Conservation (phyloP, 2,888 invertebrate genomes). For the Neoscelio sp. region DNA sequence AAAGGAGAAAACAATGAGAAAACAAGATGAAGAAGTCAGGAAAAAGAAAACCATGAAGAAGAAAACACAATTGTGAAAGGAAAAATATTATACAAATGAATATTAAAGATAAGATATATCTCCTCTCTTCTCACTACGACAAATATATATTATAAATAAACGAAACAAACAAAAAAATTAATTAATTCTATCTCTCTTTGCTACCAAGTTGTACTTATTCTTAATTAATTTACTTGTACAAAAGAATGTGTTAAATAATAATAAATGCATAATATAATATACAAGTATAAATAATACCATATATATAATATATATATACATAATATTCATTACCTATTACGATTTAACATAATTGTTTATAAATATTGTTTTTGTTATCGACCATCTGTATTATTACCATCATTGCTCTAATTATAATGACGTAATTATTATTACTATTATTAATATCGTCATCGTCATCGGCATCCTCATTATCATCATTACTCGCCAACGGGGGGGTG, state of each 20-base stretch:
- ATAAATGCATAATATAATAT: constrained; percentile 80
- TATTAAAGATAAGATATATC: constrained; percentile 75
- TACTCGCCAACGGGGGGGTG: constrained; percentile 65
- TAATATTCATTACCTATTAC: constrained; percentile 77
- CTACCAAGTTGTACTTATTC: constrained; percentile 84
- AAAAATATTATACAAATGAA: constrained; percentile 74
- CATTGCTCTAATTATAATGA: constrained; percentile 71
- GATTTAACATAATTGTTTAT: constrained; percentile 64
- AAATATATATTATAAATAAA: constrained; percentile 77
- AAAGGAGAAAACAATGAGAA: constrained; percentile 20
- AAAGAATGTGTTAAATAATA: constrained; percentile 83
- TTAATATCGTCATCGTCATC: constrained; percentile 62
- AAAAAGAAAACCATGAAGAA: constrained; percentile 16
- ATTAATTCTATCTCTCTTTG: constrained; percentile 83
- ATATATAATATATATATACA: constrained; percentile 73
- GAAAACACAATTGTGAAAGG: constrained; percentile 68
- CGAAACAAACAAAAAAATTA: constrained; percentile 73
- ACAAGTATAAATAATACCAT: constrained; percentile 79
- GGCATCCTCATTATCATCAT: constrained; percentile 65
- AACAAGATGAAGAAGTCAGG: constrained; percentile 24
- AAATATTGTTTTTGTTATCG: constrained; percentile 70
- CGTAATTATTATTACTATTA: constrained; percentile 70
- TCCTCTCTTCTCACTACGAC: constrained; percentile 81
- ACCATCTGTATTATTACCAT: constrained; percentile 68
- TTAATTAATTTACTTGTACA: constrained; percentile 84